Percentiles rank a stretch among this genome's conserved stretches.
Conservation (phyloP, 2,113 vertebrate species). For the Notiomystis cincta region DNA sequence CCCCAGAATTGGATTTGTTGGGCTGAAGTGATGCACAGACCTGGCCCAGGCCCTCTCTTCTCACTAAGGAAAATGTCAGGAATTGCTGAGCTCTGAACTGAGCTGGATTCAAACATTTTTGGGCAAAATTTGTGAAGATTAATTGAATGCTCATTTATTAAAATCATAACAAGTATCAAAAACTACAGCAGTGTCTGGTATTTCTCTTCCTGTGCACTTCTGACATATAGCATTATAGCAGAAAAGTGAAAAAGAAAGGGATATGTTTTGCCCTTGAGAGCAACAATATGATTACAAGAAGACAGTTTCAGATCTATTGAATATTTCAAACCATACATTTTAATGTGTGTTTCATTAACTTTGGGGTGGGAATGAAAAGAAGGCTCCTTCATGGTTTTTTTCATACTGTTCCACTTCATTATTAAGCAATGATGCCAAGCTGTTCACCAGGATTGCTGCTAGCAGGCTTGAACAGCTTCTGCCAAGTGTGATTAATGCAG, state of each 20-base stretch:
- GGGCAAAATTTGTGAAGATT: background rate
- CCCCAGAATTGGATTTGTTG: background rate
- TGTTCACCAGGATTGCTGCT: slow-evolving; percentile 67
- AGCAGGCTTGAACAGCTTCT: slow-evolving; percentile 68
- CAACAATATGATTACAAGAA: background rate
- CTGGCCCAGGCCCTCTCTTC: background rate
- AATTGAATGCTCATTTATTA: background rate
- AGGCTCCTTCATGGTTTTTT: slow-evolving; percentile 46
- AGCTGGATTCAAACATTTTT: background rate
- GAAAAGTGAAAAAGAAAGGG: background rate
- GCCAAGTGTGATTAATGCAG: slow-evolving; percentile 77
- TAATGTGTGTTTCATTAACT: slow-evolving; percentile 51
- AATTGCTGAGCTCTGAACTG: background rate
- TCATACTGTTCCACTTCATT: slow-evolving; percentile 66
- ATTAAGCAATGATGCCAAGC: slow-evolving; percentile 71
- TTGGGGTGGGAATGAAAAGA: slow-evolving; percentile 44
- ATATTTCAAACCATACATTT: slow-evolving; percentile 53
- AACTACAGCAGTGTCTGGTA: background rate
- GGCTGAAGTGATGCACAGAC: background rate
- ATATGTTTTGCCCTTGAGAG: slow-evolving; percentile 11
- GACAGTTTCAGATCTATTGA: background rate
- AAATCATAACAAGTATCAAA: background rate
- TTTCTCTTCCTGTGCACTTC: background rate
- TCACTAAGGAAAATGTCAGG: background rate
- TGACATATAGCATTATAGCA: background rate